Percentiles rank a stretch among this genome's conserved stretches.
Conservation (phyloP, 2,113 vertebrate genomes). For the Axis porcinus region DNA sequence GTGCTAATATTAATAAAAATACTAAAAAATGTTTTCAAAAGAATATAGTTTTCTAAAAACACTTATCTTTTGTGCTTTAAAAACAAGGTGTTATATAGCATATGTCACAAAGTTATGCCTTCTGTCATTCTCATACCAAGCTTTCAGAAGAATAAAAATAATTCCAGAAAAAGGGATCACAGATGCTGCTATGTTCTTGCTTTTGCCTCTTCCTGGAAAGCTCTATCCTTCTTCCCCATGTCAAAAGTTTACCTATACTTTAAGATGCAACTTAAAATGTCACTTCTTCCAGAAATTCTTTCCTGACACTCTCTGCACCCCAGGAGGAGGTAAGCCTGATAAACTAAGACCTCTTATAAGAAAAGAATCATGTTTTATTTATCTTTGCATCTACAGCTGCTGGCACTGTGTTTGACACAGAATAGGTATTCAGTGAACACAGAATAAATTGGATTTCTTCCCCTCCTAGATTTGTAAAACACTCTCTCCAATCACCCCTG, state of each 20-base stretch:
- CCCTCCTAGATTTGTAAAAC: not conserved
- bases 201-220: not conserved
- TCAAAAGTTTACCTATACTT: slow-evolving; percentile 21
- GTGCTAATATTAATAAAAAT: not conserved
- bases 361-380: not conserved
- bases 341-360: not conserved
- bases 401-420: not conserved
- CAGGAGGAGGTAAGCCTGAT: not conserved
- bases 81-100: not conserved
- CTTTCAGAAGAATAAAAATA: slow-evolving; percentile 26
- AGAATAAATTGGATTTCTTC: not conserved
- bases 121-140: not conserved
- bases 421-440: not conserved
- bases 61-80: not conserved
- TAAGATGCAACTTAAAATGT: not conserved
- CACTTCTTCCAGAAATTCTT: not conserved
- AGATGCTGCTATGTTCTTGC: not conserved
- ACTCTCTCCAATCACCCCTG: not conserved
- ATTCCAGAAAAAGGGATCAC: not conserved
- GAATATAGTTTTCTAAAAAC: not conserved
- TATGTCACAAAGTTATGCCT: not conserved
- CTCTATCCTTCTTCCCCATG: not conserved
- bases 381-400: not conserved
- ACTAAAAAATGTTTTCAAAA: not conserved
- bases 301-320: not conserved